Base-by-base conservation (phyloP, 2,797 vertebrate species). In the Etheostoma perlongum region DNA sequence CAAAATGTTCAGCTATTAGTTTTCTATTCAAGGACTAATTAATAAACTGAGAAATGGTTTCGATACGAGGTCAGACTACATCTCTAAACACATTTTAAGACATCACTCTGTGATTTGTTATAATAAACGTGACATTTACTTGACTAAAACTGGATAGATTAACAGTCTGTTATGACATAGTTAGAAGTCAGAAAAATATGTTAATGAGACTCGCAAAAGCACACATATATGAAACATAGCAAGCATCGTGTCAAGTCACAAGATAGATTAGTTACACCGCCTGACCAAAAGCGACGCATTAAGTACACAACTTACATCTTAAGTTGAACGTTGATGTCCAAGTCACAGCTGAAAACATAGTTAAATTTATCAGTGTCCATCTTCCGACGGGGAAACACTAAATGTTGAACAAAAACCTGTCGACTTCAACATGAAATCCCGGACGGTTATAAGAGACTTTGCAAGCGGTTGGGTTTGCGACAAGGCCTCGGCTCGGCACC, bases 261-360 rank as follows among this genome's bases (percentile, higher is more conserved):
- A 83, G 84, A 85, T 33, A 54, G 55, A 70, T 72, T 79, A 85
- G 69, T 79, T 46, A 10, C 70, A 33, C 51, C 14, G 54, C 60
- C 21, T 30, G 47, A 68, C 21, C 44, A 52, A 61, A 80, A 55
- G 23, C 30, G 12, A 69, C 21, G 19, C 61, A 4, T 21, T 8
- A 23, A 68, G 48, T 19, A 1, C 25, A 33, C 46, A 82, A 95
- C 97, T 98, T 79, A 99, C 98, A 99, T 99, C 89, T 99, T 99
- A 46, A 99, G 95, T 87, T 99, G 97, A 76, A 99, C 97, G 77
- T 98, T 99, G 89, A 99, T 97, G 87, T 99, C 98, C 94, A 99
- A 12, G 76, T 99, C 98, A 80, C 98, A 99, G 82, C 98, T 99
- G 83, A 98, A 98, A 40, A 98, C 96, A 86, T 98, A 99, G 83